Evolutionary conservation across 2,797 vertebrate genomes (phyloP).

Genomic region (Ctenopoma kingsleyae): DNA sequence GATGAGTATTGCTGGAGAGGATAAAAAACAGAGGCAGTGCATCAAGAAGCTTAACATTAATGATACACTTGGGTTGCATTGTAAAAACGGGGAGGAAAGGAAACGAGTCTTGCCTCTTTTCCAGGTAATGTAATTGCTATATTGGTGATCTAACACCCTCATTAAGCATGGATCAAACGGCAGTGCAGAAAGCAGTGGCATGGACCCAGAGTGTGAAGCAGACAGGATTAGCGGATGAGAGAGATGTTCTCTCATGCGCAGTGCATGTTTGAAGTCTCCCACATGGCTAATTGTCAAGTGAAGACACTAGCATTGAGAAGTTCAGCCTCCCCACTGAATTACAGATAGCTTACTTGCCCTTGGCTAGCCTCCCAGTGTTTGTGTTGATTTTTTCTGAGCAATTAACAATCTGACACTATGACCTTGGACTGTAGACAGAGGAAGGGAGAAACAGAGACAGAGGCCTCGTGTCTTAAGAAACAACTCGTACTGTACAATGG

Average conservation of each 20-base stretch:
- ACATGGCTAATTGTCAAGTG: conserved; percentile 67
- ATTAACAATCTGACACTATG: conserved; percentile 67
- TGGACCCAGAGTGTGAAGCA: conserved; percentile 69
- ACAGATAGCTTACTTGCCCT: conserved; percentile 62
- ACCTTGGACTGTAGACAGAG: conserved; percentile 51
- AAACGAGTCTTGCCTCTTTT: conserved; percentile 54
- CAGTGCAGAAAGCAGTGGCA: conserved; percentile 55
- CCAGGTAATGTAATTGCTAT: conserved; percentile 75
- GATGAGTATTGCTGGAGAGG: conserved; percentile 5
- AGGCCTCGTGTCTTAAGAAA: conserved; percentile 5
- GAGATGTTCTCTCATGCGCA: conserved; percentile 61
- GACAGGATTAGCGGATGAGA: conserved; percentile 77
- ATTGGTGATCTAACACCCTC: conserved; percentile 78
- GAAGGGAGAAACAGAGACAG: background rate
- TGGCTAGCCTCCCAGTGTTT: conserved; percentile 62
- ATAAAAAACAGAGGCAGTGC: conserved; percentile 31
- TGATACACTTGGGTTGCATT: conserved; percentile 45
- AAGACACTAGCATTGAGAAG: conserved; percentile 59
- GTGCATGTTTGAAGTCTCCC: conserved; percentile 72
- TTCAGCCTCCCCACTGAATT: conserved; percentile 66
- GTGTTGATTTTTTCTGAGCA: conserved; percentile 59
- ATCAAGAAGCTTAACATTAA: conserved; percentile 50
- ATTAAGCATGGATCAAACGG: conserved; percentile 82
- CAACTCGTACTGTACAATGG: background rate
- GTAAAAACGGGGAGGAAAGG: conserved; percentile 42